Percentiles rank a stretch among this genome's conserved stretches.
phyloP scores from a whole-genome alignment of 2,797 vertebrate species.

The Gila robusta region DNA sequence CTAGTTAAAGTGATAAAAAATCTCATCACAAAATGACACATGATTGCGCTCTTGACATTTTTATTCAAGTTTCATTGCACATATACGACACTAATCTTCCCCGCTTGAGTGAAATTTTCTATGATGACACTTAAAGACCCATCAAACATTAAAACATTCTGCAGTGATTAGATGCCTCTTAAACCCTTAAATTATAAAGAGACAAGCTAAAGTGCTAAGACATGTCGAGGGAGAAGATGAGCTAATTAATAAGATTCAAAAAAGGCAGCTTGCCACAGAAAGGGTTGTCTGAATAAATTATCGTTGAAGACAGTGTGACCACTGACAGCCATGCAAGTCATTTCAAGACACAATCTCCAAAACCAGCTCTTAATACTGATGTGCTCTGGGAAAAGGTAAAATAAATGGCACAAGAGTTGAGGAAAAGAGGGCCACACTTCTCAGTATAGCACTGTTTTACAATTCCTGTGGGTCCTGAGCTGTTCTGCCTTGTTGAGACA shows the following conservation, averaged over 20 bases:
- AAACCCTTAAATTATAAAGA: conserved; percentile 72
- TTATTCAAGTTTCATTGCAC: conserved; percentile 21
- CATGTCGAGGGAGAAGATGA: conserved; percentile 71
- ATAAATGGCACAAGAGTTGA: background rate
- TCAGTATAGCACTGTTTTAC: conserved; percentile 6
- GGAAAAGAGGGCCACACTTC: conserved; percentile 20
- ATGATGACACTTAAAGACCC: conserved; percentile 15
- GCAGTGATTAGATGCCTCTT: conserved; percentile 71
- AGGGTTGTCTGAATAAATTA: conserved; percentile 42
- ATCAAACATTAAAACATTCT: conserved; percentile 58
- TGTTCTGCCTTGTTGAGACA: conserved; percentile 51
- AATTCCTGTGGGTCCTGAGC: conserved; percentile 33
- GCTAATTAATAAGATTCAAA: conserved; percentile 75
- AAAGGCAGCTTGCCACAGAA: conserved; percentile 29
- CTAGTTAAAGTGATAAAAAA: background rate
- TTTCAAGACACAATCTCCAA: conserved; percentile 1
- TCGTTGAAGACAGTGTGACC: background rate
- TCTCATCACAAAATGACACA: background rate
- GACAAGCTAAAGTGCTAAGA: conserved; percentile 67
- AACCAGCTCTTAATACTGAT: conserved; percentile 4
- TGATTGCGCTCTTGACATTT: conserved; percentile 2
- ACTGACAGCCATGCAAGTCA: conserved; percentile 30
- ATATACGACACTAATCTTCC: conserved; percentile 6
- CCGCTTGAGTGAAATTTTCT: conserved; percentile 36
- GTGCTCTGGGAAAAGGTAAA: conserved; percentile 36